Conservation (phyloP, 2,888 invertebrate species). For the Synergus umbraculus region DNA sequence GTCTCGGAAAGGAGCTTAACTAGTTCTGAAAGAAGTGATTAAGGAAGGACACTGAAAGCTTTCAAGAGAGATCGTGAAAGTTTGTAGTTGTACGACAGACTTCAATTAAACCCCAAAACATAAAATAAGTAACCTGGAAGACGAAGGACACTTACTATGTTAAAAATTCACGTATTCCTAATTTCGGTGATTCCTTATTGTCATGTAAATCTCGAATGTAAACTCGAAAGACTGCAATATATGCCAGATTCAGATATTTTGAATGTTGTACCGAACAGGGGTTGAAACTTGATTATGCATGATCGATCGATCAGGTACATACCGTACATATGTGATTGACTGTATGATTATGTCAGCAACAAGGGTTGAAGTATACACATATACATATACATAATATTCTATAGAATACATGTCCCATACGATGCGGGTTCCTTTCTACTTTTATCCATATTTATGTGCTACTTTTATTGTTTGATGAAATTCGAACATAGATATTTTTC, state of each 20-base stretch:
- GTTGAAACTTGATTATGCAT: constrained; percentile 37
- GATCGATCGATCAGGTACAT: constrained; percentile 12
- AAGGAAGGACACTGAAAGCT: constrained; percentile 39
- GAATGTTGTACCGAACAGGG: background rate
- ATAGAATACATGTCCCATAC: background rate
- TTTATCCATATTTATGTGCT: constrained; percentile 16
- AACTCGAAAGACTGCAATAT: background rate
- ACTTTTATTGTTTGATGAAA: background rate
- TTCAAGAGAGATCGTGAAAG: constrained; percentile 23
- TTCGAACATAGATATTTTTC: background rate
- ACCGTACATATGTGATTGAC: constrained; percentile 23
- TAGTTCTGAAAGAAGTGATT: constrained; percentile 37
- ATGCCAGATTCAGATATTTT: constrained; percentile 1
- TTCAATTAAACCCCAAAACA: constrained; percentile 20
- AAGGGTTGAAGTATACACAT: background rate
- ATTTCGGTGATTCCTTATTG: constrained; percentile 18
- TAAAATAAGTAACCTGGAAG: background rate
- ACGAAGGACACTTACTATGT: background rate
- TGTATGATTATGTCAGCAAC: constrained; percentile 28
- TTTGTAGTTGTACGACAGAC: constrained; percentile 17
- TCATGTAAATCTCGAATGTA: background rate
- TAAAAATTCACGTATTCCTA: background rate
- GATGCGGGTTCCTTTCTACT: background rate
- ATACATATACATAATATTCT: constrained; percentile 8
- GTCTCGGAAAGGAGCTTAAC: constrained; percentile 3